A percentile compares a stretch with the other conserved stretches of the same genome.
Evolutionary conservation across 2,797 vertebrate species (phyloP).

Genomic region (Gambelia wislizenii): DNA sequence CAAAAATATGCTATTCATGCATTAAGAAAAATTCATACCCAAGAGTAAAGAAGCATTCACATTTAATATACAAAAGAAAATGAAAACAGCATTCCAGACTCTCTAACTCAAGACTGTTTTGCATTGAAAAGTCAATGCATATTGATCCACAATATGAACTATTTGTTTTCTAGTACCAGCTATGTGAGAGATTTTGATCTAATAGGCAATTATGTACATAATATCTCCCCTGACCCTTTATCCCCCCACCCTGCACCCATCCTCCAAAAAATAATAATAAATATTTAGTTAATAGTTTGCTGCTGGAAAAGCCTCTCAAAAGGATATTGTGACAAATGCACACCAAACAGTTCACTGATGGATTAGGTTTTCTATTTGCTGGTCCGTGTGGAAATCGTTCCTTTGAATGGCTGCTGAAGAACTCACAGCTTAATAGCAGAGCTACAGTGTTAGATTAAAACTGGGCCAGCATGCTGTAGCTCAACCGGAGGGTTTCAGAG

Average conservation of each 20-base stretch:
- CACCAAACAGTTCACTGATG: background rate
- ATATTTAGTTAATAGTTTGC: conserved; percentile 3
- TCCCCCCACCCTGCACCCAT: background rate
- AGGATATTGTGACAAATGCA: conserved; percentile 33
- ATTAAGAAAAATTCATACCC: conserved; percentile 47
- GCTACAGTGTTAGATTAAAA: background rate
- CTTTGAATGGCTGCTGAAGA: background rate
- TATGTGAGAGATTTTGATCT: conserved; percentile 49
- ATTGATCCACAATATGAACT: conserved; percentile 65
- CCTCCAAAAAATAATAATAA: background rate
- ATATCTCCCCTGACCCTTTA: background rate
- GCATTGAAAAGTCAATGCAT: conserved; percentile 58
- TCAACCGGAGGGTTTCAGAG: background rate
- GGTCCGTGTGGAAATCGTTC: too few species aligned
- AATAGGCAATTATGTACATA: conserved; percentile 31
- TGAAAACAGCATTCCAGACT: conserved; percentile 36
- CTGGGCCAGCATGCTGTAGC: background rate
- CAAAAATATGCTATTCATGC: conserved; percentile 52
- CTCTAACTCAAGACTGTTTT: conserved; percentile 54
- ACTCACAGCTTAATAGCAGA: background rate
- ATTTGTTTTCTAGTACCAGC: conserved; percentile 44
- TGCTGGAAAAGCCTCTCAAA: conserved; percentile 34
- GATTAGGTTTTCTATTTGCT: background rate
- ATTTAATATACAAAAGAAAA: conserved; percentile 44
- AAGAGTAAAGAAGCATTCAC: conserved; percentile 35